Conservation (phyloP, 2,113 vertebrate species). For the Poeciliopsis retropinna region DNA sequence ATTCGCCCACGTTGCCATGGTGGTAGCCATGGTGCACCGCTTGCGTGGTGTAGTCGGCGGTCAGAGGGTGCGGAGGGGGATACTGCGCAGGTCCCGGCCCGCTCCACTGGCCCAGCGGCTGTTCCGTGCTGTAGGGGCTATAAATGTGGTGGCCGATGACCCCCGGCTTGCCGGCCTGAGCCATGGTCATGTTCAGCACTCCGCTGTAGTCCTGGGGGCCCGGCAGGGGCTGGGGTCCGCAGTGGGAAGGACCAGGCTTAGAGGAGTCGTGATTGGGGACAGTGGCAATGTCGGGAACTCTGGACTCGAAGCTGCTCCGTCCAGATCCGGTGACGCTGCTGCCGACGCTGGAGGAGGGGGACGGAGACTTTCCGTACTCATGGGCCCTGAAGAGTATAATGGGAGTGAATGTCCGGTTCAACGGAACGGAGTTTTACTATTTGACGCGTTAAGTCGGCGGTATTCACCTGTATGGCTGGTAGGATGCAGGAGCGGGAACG, state of each 20-base stretch:
- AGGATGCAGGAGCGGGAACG: slow-evolving; percentile 78
- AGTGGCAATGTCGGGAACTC: slow-evolving; percentile 78
- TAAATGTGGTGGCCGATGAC: slow-evolving; percentile 83
- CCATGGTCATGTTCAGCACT: slow-evolving; percentile 81
- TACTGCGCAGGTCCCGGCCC: slow-evolving; percentile 82
- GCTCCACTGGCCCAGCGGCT: slow-evolving; percentile 85
- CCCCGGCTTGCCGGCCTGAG: slow-evolving; percentile 76
- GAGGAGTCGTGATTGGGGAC: slow-evolving; percentile 81
- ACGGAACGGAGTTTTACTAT: not conserved
- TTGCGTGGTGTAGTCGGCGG: slow-evolving; percentile 83
- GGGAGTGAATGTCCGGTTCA: not conserved
- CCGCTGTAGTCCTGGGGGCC: slow-evolving; percentile 84
- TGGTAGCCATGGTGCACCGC: slow-evolving; percentile 83
- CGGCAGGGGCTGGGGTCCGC: slow-evolving; percentile 62
- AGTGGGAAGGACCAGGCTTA: slow-evolving; percentile 64
- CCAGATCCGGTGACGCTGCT: slow-evolving; percentile 61
- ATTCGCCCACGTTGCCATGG: slow-evolving; percentile 84
- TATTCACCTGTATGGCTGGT: slow-evolving; percentile 83
- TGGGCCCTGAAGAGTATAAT: slow-evolving; percentile 63
- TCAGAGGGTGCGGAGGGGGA: slow-evolving; percentile 79
- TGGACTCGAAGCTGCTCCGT: slow-evolving; percentile 72
- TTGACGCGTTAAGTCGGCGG: not conserved
- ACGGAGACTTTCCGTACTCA: slow-evolving; percentile 71
- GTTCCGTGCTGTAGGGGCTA: slow-evolving; percentile 80
- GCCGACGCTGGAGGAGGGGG: slow-evolving; percentile 65